A percentile compares a stretch with the other conserved stretches of the same genome.
Conservation (phyloP, 2,888 invertebrate species). For the Patella caerulea region DNA sequence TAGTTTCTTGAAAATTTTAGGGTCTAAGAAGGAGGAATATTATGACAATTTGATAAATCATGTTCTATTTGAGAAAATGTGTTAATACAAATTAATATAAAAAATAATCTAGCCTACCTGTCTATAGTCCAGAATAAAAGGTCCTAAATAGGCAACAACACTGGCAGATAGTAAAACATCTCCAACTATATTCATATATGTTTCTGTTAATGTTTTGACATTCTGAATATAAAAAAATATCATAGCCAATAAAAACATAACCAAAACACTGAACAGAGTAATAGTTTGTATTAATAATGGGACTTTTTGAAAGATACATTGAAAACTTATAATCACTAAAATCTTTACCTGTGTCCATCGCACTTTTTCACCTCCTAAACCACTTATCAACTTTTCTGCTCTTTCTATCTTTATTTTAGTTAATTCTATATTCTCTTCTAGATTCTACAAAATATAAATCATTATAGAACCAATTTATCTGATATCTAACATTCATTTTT, state of each 20-base stretch:
- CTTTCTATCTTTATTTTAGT: constrained; percentile 70
- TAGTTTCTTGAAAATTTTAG: no score
- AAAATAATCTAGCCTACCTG: constrained; percentile 47
- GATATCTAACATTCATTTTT: no score
- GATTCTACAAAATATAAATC: constrained; percentile 48
- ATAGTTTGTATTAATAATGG: neutral
- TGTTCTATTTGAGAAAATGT: no score
- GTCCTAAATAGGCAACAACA: constrained; percentile 70
- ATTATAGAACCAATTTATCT: neutral
- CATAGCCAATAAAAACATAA: neutral
- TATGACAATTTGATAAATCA: neutral
- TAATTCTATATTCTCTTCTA: constrained; percentile 70
- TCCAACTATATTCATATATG: constrained; percentile 70
- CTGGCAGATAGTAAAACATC: constrained; percentile 70
- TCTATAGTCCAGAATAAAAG: constrained; percentile 68
- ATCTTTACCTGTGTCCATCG: constrained; percentile 66
- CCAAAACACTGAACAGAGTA: neutral
- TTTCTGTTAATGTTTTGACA: constrained; percentile 64
- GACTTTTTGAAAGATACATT: neutral
- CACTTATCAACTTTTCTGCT: constrained; percentile 71
- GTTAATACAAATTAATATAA: neutral
- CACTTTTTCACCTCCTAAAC: constrained; percentile 70
- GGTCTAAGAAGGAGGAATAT: neutral
- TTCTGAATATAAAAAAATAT: constrained; percentile 50
- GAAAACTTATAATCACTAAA: neutral